These are phyloP conservation scores for Mormyrus iriodes DNA, from an alignment of 2,113 vertebrate genomes.

Conservation along the genomic window DNA sequence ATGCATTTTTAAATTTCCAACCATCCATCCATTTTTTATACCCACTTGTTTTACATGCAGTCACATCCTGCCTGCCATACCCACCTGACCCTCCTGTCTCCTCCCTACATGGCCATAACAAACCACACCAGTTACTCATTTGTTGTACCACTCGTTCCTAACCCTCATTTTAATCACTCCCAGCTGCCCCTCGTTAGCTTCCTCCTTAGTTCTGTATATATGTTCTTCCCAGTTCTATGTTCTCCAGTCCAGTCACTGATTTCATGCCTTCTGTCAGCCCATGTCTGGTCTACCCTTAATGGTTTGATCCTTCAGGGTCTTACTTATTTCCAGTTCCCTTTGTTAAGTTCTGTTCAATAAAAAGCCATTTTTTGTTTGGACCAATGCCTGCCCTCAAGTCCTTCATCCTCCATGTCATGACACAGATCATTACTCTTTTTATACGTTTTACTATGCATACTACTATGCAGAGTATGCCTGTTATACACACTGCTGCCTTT, in stretches of 20 bases:
- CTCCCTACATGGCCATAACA: background rate
- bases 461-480: background rate
- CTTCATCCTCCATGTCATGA: background rate
- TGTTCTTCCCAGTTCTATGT: background rate
- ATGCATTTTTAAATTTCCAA: background rate
- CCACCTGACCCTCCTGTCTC: background rate
- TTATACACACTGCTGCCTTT: background rate
- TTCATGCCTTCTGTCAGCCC: background rate
- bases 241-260: background rate
- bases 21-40: background rate
- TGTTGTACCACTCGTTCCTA: background rate
- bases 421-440: background rate
- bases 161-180: background rate
- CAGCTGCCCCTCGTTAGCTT: background rate
- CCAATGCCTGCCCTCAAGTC: background rate
- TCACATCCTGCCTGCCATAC: background rate
- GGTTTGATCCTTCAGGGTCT: too few species aligned
- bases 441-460: background rate
- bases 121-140: background rate
- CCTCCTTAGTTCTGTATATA: background rate
- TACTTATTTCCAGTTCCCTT: too few species aligned
- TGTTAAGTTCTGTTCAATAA: background rate
- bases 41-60: background rate
- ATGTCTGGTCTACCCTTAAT: background rate
- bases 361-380: background rate